Percentiles rank a stretch among this genome's conserved stretches.
These are phyloP conservation scores for Horisme vitalbata DNA, from an alignment of 2,888 invertebrate species.

Conservation along the genomic window DNA sequence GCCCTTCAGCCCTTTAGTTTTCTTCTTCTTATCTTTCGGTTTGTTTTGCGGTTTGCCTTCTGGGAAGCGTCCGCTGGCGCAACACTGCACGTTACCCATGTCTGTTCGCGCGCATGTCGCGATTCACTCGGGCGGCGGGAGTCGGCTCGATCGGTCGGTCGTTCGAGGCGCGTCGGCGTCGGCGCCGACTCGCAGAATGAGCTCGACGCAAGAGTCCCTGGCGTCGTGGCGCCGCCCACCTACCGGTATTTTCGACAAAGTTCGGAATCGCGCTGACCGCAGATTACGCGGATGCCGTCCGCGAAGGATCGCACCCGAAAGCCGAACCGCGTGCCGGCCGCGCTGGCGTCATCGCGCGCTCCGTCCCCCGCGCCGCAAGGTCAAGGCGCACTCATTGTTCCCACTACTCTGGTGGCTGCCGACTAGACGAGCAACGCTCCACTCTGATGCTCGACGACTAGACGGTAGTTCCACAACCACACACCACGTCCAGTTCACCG, in stretches of 20 bases:
- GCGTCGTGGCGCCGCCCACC: conserved; percentile 70
- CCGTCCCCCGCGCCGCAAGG: conserved; percentile 76
- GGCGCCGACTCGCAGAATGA: conserved; percentile 80
- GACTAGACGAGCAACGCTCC: conserved; percentile 56
- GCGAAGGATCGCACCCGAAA: conserved; percentile 82
- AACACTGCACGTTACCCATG: conserved; percentile 83
- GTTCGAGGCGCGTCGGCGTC: conserved; percentile 81
- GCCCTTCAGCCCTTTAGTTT: conserved; percentile 50
- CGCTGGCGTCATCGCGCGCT: conserved; percentile 77
- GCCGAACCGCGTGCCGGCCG: conserved; percentile 74
- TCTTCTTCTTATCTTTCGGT: conserved; percentile 61
- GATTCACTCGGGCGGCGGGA: conserved; percentile 70
- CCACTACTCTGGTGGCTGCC: conserved; percentile 53
- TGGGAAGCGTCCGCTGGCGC: conserved; percentile 75
- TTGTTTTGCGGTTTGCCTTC: conserved; percentile 67
- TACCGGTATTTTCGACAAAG: conserved; percentile 74
- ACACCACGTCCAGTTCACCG: conserved; percentile 40
- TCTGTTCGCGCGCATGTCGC: conserved; percentile 77
- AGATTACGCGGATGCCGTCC: conserved; percentile 80
- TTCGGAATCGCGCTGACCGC: conserved; percentile 73
- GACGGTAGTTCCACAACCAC: conserved; percentile 37
- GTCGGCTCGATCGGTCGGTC: conserved; percentile 78
- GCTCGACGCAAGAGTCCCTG: conserved; percentile 60
- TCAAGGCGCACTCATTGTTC: conserved; percentile 79
- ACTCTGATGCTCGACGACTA: conserved; percentile 51